A percentile compares a stretch with the other conserved stretches of the same genome.
phyloP scores from a whole-genome alignment of 2,888 invertebrate species.

The Alcis repandata region DNA sequence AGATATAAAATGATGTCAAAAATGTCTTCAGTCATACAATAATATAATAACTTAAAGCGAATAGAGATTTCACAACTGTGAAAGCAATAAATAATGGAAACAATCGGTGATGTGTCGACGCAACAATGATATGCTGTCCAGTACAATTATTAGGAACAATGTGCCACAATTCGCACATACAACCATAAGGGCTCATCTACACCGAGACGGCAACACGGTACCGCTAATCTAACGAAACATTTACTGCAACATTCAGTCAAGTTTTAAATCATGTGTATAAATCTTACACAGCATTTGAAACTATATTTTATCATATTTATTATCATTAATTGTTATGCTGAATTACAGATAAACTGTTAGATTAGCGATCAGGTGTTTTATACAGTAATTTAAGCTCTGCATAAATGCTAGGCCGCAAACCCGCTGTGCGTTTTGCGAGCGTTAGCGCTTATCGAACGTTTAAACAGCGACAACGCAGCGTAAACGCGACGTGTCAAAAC shows the following conservation, averaged over 20 bases:
- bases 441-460: no score
- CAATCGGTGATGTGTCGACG: conserved; percentile 19
- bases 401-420: no score
- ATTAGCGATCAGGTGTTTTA: no score
- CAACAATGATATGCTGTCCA: conserved; percentile 14
- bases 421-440: no score
- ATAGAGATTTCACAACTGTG: conserved; percentile 13
- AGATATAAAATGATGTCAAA: conserved; percentile 21
- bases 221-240: neutral
- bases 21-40: conserved; percentile 27
- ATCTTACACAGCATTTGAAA: no score
- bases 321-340: no score
- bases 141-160: conserved; percentile 28
- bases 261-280: no score
- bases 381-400: no score
- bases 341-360: no score
- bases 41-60: conserved; percentile 23
- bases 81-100: conserved; percentile 28
- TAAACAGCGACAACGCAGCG: no score
- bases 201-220: neutral
- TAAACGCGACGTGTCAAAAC: no score
- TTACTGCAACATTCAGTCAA: neutral
- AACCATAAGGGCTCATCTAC: neutral
- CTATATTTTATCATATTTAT: no score
- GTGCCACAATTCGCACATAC: conserved; percentile 1